Base-by-base conservation (phyloP, 2,113 vertebrate genomes). In the Stictonetta naevosa region DNA sequence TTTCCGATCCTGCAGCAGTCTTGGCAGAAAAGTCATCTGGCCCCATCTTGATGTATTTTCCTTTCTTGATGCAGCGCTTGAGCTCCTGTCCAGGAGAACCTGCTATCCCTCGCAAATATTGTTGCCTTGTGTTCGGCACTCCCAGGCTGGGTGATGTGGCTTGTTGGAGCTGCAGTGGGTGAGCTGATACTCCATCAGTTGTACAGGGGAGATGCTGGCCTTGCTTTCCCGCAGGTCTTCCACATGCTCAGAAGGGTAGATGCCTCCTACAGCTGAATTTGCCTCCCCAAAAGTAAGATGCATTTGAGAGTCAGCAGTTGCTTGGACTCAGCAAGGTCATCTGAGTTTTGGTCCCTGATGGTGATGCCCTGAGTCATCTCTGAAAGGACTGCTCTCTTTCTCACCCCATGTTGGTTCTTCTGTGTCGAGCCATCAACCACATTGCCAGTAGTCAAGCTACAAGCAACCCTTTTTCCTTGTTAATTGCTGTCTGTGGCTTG, bases 401-500 rank as follows among this genome's bases (percentile, higher is more conserved):
- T 94, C 62, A 69, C 77, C 58, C 88, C 22, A 0, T 17, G 11
- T 25, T 66, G 66, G 77, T 76, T 92, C 42, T 81, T 74, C 80
- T 91, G 29, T 83, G 74, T 78, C 55, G 90, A 91, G 77, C 88
- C 77, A 55, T 66, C 85, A 91, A 79, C 81, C 84, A 29, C 91
- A 62, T 22, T 73, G 81, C 95, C 84, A 79, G 86, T 74, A 94
- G 88, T 83, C 77, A 91, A 55, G 77, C 93, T 96, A 69, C 2
- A 0, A 90, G 93, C 88, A 92, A 66, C 77, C 80, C 36, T 93
- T 95, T 95, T 87, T 59, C 69, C 83, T 42, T 52, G 53, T 58
- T 97, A 95, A 95, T 95, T 96, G 66, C 88, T 5, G 1, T 23
- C 56, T 95, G 96, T 92, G 88, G 95, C 92, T 96, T 96, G 96